Evolutionary conservation across 2,113 vertebrate species (phyloP), one percentile per base, ranked within the genome.

Genomic region (Cyprinodon brontotheroides): DNA sequence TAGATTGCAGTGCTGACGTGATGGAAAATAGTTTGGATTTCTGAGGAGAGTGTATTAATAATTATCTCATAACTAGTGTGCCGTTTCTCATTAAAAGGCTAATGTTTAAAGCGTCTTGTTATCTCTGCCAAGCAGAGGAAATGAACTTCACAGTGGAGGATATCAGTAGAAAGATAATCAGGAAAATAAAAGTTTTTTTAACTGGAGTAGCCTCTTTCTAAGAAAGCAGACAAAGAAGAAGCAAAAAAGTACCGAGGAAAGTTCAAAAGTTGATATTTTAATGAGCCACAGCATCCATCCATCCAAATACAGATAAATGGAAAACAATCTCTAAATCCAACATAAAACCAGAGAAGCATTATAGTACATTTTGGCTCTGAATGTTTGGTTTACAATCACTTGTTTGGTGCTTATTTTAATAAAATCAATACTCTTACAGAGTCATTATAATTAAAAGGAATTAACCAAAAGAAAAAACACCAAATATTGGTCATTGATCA

Each of bases 341-440:
- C 20, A 57, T 77, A 77, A 80, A 79, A 85, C 74, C 64, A 5
- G 17, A 73, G 70, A 91, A 85, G 78, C 40, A 65, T 70, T 74
- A 80, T 43, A 70, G 45, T 48, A 70, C 77, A 77, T 22, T 45
- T 74, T 79, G 73, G 63, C 38, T 60, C 22, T 73, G 47, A 15
- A 63, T 12, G 48, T 39, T 61, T 2, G 62, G 41, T 74, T 62
- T 61, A 74, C 13, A 45, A 60, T 60, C 50, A 38, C 3, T 22
- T 38, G 38, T 22, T 9, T 9, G 37, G 12, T 15, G 43, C 14
- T 59, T 65, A n/a, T 37, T 39, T 76, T 0, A 15, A 65, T 70
- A 73, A 50, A 47, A 61, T 43, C 20, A 15, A 40, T 14, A 78
- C 40, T 60, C 65, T 29, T 41, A 53, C 40, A 48, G 12, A 66